phyloP scores from a whole-genome alignment of 2,797 vertebrate genomes.

The Miichthys miiuy region DNA sequence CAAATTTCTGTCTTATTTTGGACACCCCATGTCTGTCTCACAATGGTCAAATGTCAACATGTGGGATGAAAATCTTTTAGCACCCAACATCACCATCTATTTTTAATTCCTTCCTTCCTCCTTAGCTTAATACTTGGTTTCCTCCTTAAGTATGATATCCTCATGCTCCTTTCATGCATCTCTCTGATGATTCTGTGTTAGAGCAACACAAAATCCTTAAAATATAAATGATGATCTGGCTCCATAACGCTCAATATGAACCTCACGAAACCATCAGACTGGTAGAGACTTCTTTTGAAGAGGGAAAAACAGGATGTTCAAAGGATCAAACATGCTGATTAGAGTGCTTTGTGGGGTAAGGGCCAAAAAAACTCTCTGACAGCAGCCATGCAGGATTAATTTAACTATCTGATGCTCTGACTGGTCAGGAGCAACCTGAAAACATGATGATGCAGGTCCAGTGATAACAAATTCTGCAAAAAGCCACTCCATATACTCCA shows the following conservation, averaged over 20 bases:
- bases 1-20: neutral
- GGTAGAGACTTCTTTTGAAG: constrained; percentile 10
- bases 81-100: neutral
- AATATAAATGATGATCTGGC: constrained; percentile 8
- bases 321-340: constrained; percentile 25
- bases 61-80: neutral
- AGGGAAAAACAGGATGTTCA: constrained; percentile 22
- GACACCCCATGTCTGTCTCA: neutral
- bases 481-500: too few species aligned
- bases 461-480: neutral
- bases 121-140: neutral
- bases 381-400: neutral
- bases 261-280: neutral
- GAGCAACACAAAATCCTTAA: constrained; percentile 14
- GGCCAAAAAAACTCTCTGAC: constrained; percentile 14
- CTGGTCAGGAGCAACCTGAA: neutral
- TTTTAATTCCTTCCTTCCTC: neutral
- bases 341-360: constrained; percentile 7
- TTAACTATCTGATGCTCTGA: neutral
- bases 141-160: neutral
- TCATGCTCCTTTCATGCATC: too few species aligned
- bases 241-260: constrained; percentile 14
- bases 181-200: neutral
- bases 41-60: neutral
- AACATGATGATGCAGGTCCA: neutral